phyloP scores from a whole-genome alignment of 2,797 vertebrate species.

The Podarcis siculus region DNA sequence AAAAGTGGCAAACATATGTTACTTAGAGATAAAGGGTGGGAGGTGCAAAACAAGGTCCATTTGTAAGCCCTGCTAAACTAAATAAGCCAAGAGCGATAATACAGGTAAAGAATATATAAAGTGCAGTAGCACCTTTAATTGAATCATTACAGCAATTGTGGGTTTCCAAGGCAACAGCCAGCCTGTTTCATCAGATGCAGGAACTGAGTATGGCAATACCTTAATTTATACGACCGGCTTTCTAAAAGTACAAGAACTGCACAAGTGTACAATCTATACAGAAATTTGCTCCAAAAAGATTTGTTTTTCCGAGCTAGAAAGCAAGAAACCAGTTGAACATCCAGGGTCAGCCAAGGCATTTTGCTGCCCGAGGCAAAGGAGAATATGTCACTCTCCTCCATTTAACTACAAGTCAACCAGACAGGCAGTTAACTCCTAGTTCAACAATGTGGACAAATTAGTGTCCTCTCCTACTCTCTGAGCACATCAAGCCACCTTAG shows the following conservation, averaged over 20 bases:
- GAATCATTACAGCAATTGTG: constrained; percentile 6
- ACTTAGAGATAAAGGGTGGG: not conserved
- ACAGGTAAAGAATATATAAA: not conserved
- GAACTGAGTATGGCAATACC: not conserved
- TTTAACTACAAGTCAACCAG: too few species aligned
- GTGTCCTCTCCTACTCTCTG: too few species aligned
- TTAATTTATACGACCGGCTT: not conserved
- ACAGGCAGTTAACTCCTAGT: too few species aligned
- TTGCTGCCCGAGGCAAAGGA: too few species aligned
- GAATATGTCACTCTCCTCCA: too few species aligned
- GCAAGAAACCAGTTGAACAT: not conserved
- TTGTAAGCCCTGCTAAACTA: not conserved
- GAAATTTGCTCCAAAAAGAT: not conserved
- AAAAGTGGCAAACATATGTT: not conserved
- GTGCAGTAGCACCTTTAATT: constrained; percentile 24
- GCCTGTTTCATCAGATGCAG: not conserved
- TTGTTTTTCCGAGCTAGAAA: not conserved
- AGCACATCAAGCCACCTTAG: too few species aligned
- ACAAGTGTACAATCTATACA: not conserved
- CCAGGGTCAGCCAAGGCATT: not conserved
- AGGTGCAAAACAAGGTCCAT: not conserved
- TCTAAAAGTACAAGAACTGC: not conserved
- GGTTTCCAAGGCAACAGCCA: constrained; percentile 30
- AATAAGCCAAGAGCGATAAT: not conserved
- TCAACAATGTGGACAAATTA: too few species aligned